A percentile compares a stretch with the other conserved stretches of the same genome.
phyloP scores from a whole-genome alignment of 2,888 invertebrate genomes.

The Plebejus melissa region DNA sequence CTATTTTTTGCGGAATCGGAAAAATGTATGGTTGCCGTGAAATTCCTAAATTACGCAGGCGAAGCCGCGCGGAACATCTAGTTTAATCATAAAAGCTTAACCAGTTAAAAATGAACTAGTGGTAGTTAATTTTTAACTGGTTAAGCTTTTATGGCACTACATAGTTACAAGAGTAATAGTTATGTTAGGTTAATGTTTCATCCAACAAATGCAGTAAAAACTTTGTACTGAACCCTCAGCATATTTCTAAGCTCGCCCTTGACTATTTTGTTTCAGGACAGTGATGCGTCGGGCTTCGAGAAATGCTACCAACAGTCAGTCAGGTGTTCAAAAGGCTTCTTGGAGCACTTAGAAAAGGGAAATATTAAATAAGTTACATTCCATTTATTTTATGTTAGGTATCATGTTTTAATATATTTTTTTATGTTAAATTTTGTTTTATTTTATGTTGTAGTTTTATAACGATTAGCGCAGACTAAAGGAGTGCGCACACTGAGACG shows the following conservation, averaged over 20 bases:
- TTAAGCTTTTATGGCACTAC: too few species aligned
- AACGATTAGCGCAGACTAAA: too few species aligned
- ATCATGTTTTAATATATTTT: background rate
- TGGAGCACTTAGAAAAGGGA: constrained; percentile 50
- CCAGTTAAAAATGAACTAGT: too few species aligned
- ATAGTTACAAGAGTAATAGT: too few species aligned
- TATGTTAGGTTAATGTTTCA: too few species aligned
- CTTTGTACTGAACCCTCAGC: background rate
- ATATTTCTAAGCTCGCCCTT: background rate
- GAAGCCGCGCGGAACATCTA: too few species aligned
- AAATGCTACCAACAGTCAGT: constrained; percentile 69
- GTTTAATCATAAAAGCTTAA: too few species aligned
- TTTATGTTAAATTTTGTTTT: background rate
- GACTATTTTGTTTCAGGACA: constrained; percentile 51
- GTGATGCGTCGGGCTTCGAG: constrained; percentile 61
- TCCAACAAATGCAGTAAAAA: background rate
- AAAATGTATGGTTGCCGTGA: too few species aligned
- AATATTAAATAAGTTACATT: constrained; percentile 34
- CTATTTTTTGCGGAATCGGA: too few species aligned
- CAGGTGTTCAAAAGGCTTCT: constrained; percentile 66
- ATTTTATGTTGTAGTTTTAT: background rate
- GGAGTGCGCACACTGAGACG: too few species aligned
- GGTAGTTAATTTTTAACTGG: too few species aligned
- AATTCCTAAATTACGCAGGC: too few species aligned
- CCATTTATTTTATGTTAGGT: constrained; percentile 10